Evolutionary conservation across 2,797 vertebrate species (phyloP).

Genomic region (Valencia hispanica): DNA sequence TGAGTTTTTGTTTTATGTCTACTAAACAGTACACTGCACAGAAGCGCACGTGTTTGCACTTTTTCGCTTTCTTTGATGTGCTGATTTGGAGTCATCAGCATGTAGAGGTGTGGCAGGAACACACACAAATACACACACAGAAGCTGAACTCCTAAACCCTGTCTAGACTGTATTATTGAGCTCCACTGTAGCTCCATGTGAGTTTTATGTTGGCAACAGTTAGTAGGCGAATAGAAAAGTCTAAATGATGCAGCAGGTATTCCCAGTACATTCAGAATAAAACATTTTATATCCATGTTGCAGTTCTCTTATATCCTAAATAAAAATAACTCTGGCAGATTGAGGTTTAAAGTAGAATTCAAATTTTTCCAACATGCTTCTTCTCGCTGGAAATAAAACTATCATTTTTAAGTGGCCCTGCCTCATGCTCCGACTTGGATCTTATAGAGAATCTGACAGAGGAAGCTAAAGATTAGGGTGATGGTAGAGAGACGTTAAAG

Average conservation of each 20-base stretch:
- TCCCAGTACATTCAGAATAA: background rate
- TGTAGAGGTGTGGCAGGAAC: conserved; percentile 37
- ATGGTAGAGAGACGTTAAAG: background rate
- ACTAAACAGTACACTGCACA: conserved; percentile 47
- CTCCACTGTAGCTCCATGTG: conserved; percentile 17
- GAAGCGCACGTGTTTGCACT: conserved; percentile 46
- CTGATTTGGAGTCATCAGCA: conserved; percentile 43
- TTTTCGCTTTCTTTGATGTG: conserved; percentile 63
- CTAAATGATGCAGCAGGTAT: background rate
- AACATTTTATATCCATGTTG: background rate
- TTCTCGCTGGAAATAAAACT: background rate
- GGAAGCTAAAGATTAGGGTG: background rate
- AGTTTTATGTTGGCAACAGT: background rate
- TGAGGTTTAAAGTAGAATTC: background rate
- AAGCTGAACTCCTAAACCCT: conserved; percentile 27
- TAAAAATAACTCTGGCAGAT: background rate
- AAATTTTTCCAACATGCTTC: background rate
- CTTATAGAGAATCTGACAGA: background rate
- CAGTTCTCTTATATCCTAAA: background rate
- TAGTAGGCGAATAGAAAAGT: background rate
- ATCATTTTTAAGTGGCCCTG: no score
- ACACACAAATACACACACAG: conserved; percentile 4
- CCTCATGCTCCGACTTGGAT: no score
- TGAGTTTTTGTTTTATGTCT: conserved; percentile 56
- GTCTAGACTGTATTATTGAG: conserved; percentile 45